Evolutionary conservation across 2,888 invertebrate species (phyloP).

Genomic region (Drosophila merina): DNA sequence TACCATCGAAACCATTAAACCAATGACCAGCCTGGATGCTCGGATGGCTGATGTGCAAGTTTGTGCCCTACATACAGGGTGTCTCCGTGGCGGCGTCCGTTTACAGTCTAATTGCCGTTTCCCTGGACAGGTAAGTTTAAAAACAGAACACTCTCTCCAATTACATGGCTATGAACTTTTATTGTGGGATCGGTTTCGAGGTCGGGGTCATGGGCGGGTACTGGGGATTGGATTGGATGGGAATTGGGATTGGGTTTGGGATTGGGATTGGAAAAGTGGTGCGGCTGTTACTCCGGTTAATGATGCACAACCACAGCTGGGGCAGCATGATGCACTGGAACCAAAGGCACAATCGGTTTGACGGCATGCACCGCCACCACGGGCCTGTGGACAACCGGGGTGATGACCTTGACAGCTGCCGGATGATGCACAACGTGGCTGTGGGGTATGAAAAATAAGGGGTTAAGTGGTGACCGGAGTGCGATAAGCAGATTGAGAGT

Average conservation of each 20-base stretch:
- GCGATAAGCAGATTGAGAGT: slow-evolving; percentile 24
- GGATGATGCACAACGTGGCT: slow-evolving; percentile 84
- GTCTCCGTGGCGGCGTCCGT: slow-evolving; percentile 97
- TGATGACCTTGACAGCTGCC: slow-evolving; percentile 80
- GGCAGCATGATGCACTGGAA: slow-evolving; percentile 82
- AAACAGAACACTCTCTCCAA: slow-evolving; percentile 33
- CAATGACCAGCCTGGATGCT: slow-evolving; percentile 93
- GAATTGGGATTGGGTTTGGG: slow-evolving; percentile 10
- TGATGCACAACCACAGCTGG: slow-evolving; percentile 81
- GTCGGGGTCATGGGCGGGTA: slow-evolving; percentile 20
- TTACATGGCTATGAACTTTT: slow-evolving; percentile 66
- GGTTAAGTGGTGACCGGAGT: slow-evolving; percentile 6
- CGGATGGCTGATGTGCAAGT: slow-evolving; percentile 97
- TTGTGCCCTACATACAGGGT: slow-evolving; percentile 97
- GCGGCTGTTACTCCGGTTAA: slow-evolving; percentile 47
- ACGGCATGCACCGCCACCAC: slow-evolving; percentile 74
- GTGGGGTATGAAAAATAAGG: slow-evolving; percentile 3
- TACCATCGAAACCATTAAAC: neutral
- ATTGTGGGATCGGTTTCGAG: slow-evolving; percentile 50
- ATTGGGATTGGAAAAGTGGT: slow-evolving; percentile 20
- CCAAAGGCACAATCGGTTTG: slow-evolving; percentile 75
- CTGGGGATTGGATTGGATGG: slow-evolving; percentile 1
- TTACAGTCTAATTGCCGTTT: slow-evolving; percentile 97
- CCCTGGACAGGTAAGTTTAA: slow-evolving; percentile 92
- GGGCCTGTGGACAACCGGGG: slow-evolving; percentile 75